Percentiles rank a stretch among this genome's conserved stretches.
Conservation (phyloP, 2,113 vertebrate genomes). For the Percina caprodes region DNA sequence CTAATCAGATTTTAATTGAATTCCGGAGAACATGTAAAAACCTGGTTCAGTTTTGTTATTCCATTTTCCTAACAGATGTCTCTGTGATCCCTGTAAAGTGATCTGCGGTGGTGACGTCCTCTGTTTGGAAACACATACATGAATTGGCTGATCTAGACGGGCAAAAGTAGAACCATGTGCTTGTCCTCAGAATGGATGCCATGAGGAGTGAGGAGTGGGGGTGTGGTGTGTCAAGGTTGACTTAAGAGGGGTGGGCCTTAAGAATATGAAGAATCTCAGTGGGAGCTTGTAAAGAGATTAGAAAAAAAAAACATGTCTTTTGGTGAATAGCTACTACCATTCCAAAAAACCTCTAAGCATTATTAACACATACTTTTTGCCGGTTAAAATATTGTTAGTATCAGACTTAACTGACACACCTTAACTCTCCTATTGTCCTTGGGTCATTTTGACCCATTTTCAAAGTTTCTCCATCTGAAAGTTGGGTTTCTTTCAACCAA, state of each 20-base stretch:
- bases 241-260: slow-evolving; percentile 18
- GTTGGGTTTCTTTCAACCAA: too few species aligned
- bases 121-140: slow-evolving; percentile 79
- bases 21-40: slow-evolving; percentile 85
- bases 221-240: neutral
- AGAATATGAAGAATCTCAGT: slow-evolving; percentile 19
- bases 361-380: slow-evolving; percentile 4
- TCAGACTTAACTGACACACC: slow-evolving; percentile 21
- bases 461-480: too few species aligned
- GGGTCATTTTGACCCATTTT: too few species aligned
- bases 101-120: slow-evolving; percentile 81
- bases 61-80: slow-evolving; percentile 86
- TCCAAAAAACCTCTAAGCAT: slow-evolving; percentile 10
- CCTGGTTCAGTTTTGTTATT: slow-evolving; percentile 84
- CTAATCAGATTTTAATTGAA: slow-evolving; percentile 84
- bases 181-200: slow-evolving; percentile 63
- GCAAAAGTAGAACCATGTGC: slow-evolving; percentile 82
- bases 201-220: slow-evolving; percentile 23
- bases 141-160: slow-evolving; percentile 69
- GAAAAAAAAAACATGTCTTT: neutral
- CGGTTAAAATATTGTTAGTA: slow-evolving; percentile 1
- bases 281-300: neutral
- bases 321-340: neutral
- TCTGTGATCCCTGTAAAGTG: slow-evolving; percentile 85
- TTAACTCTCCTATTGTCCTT: neutral